These are phyloP conservation scores for Chromoteleia sp. DNA, from an alignment of 2,888 invertebrate genomes.

Conservation along the genomic window DNA sequence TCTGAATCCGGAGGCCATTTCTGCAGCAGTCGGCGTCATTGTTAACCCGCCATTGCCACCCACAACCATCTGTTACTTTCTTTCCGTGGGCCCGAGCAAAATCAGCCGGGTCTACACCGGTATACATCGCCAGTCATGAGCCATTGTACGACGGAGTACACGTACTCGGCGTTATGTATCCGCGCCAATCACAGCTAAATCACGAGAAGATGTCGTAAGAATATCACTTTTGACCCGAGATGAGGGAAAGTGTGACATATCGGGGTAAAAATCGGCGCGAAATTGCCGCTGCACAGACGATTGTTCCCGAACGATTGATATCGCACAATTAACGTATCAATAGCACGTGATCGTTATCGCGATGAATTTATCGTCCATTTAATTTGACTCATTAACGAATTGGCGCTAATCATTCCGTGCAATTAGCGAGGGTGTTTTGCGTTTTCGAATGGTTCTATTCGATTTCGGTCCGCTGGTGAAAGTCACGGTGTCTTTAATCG, in stretches of 20 bases:
- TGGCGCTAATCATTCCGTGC: not conserved
- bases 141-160: conserved; percentile 49
- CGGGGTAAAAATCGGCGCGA: conserved; percentile 43
- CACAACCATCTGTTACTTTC: conserved; percentile 79
- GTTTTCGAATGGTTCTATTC: conserved; percentile 4
- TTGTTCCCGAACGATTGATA: conserved; percentile 31
- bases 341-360: conserved; percentile 24
- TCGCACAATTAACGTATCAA: conserved; percentile 35
- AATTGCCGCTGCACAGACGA: conserved; percentile 33
- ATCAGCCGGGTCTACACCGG: conserved; percentile 71
- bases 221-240: conserved; percentile 65
- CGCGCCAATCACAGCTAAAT: conserved; percentile 65
- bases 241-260: conserved; percentile 67
- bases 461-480: conserved; percentile 17
- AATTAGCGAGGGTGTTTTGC: conserved; percentile 20
- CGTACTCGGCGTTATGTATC: conserved; percentile 51
- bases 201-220: conserved; percentile 66
- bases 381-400: conserved; percentile 34
- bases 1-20: conserved; percentile 13
- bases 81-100: conserved; percentile 75
- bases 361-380: conserved; percentile 16
- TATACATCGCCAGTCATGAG: conserved; percentile 53
- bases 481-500: conserved; percentile 35
- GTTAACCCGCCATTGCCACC: conserved; percentile 77
- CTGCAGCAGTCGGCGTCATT: conserved; percentile 72